Evolutionary conservation across 2,797 vertebrate genomes (phyloP), one percentile per base, ranked within the genome.

Genomic region (Cyprinella venusta): DNA sequence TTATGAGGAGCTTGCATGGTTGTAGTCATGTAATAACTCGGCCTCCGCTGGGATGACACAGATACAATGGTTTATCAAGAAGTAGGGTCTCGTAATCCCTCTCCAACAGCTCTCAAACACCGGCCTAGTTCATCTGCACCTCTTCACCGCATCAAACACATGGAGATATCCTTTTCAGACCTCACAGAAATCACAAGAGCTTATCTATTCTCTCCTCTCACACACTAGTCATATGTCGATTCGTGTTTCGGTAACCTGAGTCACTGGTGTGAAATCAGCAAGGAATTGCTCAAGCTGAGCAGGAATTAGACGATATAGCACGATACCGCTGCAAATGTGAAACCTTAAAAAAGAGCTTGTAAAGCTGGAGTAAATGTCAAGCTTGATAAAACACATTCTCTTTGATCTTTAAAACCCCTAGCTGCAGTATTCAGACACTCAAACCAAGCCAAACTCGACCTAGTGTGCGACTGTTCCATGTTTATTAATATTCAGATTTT

Each of bases 321-420:
- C 42, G n/a, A 74, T 76, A 83, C 72, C 33, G 79, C 33, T 56
- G 24, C 77, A 80, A 86, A 10, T 38, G 36, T 67, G 16, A 86
- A 8, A 21, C 12, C 19, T 82, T 78, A 65, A 81, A 84, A 84
- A 89, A 82, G 45, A 83, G 83, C 48, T 83, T 63, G 83, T 85
- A 85, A 85, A 87, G 86, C 72, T 65, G 82, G 78, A 82, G 84
- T 89, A 90, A 90, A 90, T 90, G 89, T 92, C 90, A 89, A 81
- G 64, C 50, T 88, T 84, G 82, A 85, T 83, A 85, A 84, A 54
- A 84, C 68, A 71, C 82, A 79, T 81, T 84, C 83, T 70, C 88
- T 90, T 91, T 93, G 88, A 92, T 91, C 81, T 84, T 72, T 56
- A 38, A 56, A 87, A 79, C 42, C 80, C 67, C 16, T 21, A 18